Evolutionary conservation across 2,888 invertebrate species (phyloP).

Genomic region (Lydus trimaculatus): DNA sequence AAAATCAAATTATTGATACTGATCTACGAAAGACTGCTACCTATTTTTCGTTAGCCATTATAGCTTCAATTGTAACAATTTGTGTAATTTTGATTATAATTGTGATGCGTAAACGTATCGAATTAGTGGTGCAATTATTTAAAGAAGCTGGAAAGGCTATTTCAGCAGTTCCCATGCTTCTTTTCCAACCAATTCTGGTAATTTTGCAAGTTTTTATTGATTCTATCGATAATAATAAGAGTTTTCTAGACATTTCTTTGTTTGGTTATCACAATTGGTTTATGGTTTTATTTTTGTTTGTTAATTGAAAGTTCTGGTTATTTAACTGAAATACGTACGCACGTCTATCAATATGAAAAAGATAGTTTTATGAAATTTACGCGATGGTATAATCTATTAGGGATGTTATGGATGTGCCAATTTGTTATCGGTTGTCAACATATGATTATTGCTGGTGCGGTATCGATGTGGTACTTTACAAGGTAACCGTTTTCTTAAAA

Average conservation of each 20-base stretch:
- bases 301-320: constrained; percentile 70
- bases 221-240: not conserved
- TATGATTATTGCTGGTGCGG: constrained; percentile 71
- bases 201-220: constrained; percentile 37
- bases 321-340: constrained; percentile 42
- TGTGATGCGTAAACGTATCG: constrained; percentile 69
- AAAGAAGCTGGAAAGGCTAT: constrained; percentile 73
- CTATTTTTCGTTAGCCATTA: constrained; percentile 67
- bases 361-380: constrained; percentile 59
- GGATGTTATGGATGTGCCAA: constrained; percentile 71
- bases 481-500: constrained; percentile 56
- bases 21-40: constrained; percentile 52
- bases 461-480: constrained; percentile 72
- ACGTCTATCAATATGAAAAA: constrained; percentile 56
- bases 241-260: constrained; percentile 53
- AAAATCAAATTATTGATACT: constrained; percentile 38
- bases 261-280: constrained; percentile 62
- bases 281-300: constrained; percentile 67
- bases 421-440: constrained; percentile 74
- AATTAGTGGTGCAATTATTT: constrained; percentile 69
- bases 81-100: constrained; percentile 65
- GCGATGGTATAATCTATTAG: constrained; percentile 65
- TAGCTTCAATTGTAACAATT: constrained; percentile 67
- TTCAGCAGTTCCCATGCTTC: constrained; percentile 66
- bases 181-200: constrained; percentile 70